Percentiles rank a stretch among this genome's conserved stretches.
Evolutionary conservation across 64 coral and sea anemone genomes (phyloP).

Genomic region (Stylophora pistillata): DNA sequence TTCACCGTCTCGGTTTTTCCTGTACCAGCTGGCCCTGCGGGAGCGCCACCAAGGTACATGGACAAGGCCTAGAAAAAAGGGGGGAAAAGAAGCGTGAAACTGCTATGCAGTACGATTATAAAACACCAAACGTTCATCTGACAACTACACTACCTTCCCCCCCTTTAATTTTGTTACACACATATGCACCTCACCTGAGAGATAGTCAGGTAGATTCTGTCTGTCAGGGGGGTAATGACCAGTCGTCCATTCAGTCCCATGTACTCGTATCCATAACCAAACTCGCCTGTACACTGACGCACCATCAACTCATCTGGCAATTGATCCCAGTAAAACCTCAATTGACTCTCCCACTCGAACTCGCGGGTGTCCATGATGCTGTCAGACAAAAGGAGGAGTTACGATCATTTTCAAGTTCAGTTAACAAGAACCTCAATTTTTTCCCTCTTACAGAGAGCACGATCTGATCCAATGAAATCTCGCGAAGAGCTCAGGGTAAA

Average conservation of each 20-base stretch:
- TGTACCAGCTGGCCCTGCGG: slow-evolving; percentile 91
- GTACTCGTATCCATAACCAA: slow-evolving; percentile 99
- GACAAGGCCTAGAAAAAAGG: slow-evolving; percentile 74
- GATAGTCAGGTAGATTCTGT: slow-evolving; percentile 98
- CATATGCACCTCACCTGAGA: slow-evolving; percentile 63
- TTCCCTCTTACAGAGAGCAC: too few relatives aligned
- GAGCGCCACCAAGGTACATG: slow-evolving; percentile 95
- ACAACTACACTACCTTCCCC: neutral
- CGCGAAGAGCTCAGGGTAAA: too few relatives aligned
- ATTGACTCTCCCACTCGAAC: slow-evolving; percentile 99
- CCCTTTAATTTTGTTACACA: neutral
- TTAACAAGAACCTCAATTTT: too few relatives aligned
- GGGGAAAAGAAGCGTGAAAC: neutral
- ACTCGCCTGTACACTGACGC: slow-evolving; percentile 90
- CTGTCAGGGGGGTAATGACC: slow-evolving; percentile 96
- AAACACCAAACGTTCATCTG: neutral
- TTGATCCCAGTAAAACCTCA: slow-evolving; percentile 97
- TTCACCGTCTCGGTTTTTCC: slow-evolving; percentile 98
- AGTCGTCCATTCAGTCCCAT: slow-evolving; percentile 97
- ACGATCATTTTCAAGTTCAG: neutral
- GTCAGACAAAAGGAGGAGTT: neutral
- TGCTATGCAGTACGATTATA: neutral
- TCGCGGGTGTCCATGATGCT: slow-evolving; percentile 97
- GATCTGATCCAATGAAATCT: too few relatives aligned
- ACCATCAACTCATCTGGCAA: slow-evolving; percentile 90